phyloP scores from a whole-genome alignment of 1,140 invertebrate genomes.

The Olivierus martensii region DNA sequence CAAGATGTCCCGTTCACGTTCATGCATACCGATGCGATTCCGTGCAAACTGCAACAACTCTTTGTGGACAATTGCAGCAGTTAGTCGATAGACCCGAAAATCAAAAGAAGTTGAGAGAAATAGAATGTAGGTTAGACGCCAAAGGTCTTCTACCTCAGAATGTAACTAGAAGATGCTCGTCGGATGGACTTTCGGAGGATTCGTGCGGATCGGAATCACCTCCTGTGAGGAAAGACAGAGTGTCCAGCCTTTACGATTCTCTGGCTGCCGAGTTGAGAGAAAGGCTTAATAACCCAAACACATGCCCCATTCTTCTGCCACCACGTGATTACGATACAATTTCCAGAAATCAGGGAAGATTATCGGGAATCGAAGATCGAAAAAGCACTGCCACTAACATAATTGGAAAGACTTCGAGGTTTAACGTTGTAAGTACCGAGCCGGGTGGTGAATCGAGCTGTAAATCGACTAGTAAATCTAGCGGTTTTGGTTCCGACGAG shows the following conservation, averaged over 20 bases:
- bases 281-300: conserved; percentile 50
- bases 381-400: conserved; percentile 14
- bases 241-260: conserved; percentile 68
- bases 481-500: conserved; percentile 74
- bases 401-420: conserved; percentile 8
- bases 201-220: too few relatives aligned
- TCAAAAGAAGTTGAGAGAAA: conserved; percentile 64
- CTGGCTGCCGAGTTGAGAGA: conserved; percentile 77
- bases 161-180: conserved; percentile 8
- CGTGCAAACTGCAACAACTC: conserved; percentile 71
- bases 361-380: conserved; percentile 52
- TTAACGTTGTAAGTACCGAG: conserved; percentile 8
- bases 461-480: conserved; percentile 33
- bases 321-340: conserved; percentile 76
- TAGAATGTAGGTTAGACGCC: conserved; percentile 45
- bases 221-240: conserved; percentile 9
- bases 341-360: conserved; percentile 59
- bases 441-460: conserved; percentile 12
- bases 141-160: conserved; percentile 28
- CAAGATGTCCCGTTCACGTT: conserved; percentile 73
- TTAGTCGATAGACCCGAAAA: conserved; percentile 72
- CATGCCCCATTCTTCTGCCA: conserved; percentile 61
- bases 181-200: conserved; percentile 14
- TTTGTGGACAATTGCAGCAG: conserved; percentile 63
- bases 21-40: conserved; percentile 92